Percentiles rank a stretch among this genome's conserved stretches.
Conservation (phyloP, 2,888 invertebrate species). For the Dynastes hyllus region DNA sequence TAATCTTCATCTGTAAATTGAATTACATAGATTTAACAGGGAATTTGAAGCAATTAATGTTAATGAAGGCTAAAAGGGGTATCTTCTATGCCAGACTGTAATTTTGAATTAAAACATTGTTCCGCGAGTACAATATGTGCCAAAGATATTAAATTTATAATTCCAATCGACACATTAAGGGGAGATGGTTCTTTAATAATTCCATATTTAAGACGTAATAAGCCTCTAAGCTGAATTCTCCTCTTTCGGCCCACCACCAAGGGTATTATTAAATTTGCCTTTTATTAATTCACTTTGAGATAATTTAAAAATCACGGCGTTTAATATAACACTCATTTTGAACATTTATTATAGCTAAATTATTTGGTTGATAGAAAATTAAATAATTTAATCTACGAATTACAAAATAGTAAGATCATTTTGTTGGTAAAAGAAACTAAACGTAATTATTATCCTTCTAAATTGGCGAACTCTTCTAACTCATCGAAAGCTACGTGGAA, state of each 20-base stretch:
- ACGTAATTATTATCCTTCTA: too few relatives aligned
- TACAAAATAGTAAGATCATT: too few relatives aligned
- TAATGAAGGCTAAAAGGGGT: conserved; percentile 33
- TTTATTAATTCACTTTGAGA: conserved; percentile 5
- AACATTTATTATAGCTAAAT: too few relatives aligned
- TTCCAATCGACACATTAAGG: conserved; percentile 8
- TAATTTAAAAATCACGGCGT: too few relatives aligned
- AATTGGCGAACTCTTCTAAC: too few relatives aligned
- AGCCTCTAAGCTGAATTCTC: not conserved
- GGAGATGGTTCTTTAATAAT: conserved; percentile 18
- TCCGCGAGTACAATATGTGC: conserved; percentile 16
- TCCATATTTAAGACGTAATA: conserved; percentile 17
- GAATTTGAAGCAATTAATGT: conserved; percentile 17
- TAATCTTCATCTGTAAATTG: conserved; percentile 18
- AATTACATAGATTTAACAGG: conserved; percentile 19
- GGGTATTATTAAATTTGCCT: not conserved
- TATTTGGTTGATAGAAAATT: too few relatives aligned
- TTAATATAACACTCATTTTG: too few relatives aligned
- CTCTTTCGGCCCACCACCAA: too few relatives aligned
- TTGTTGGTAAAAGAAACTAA: too few relatives aligned
- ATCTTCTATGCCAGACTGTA: not conserved
- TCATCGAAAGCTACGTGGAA: too few relatives aligned
- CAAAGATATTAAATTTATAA: conserved; percentile 26
- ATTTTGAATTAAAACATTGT: conserved; percentile 36
- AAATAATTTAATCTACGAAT: too few relatives aligned